These are phyloP conservation scores for Netelia inedita DNA, from an alignment of 2,888 invertebrate genomes.

Conservation along the genomic window DNA sequence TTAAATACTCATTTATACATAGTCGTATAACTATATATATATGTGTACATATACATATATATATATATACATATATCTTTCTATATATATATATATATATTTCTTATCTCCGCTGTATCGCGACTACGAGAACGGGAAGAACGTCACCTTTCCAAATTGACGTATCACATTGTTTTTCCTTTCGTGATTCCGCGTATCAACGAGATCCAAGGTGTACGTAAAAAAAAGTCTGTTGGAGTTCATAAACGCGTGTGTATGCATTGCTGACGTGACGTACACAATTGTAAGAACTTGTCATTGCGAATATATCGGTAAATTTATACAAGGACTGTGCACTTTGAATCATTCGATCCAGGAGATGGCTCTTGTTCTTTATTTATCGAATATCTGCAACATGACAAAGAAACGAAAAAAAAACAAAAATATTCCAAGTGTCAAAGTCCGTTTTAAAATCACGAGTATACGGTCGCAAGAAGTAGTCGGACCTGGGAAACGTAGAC, in stretches of 20 bases:
- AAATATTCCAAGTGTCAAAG: not conserved
- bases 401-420: not conserved
- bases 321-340: not conserved
- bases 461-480: too few relatives aligned
- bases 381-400: not conserved
- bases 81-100: not conserved
- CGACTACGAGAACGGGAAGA: not conserved
- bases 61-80: not conserved
- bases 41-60: not conserved
- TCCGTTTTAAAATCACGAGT: not conserved
- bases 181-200: not conserved
- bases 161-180: conserved; percentile 67
- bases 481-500: too few relatives aligned
- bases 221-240: not conserved
- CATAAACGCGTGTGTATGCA: not conserved
- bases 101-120: too few relatives aligned
- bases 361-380: not conserved
- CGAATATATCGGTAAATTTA: too few relatives aligned
- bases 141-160: conserved; percentile 71
- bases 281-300: too few relatives aligned
- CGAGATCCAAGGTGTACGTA: not conserved
- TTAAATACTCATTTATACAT: conserved; percentile 2
- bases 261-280: not conserved
- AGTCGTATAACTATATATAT: not conserved
- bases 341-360: not conserved